phyloP scores from a whole-genome alignment of 1,140 invertebrate genomes.

The Leptopilina clavipes region DNA sequence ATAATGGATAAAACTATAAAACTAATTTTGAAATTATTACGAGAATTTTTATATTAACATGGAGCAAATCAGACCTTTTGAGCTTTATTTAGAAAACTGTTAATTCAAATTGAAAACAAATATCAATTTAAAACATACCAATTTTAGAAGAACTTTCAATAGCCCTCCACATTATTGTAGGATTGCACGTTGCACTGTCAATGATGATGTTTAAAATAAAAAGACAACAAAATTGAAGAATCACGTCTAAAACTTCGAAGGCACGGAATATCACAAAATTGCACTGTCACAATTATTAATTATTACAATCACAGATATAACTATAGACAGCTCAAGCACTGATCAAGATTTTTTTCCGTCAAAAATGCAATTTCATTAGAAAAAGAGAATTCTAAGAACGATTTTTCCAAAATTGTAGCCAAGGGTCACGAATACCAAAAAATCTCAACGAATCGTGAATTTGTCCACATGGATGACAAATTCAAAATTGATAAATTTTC shows the following conservation, averaged over 20 bases:
- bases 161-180: not conserved
- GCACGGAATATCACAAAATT: not conserved
- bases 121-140: not conserved
- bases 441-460: not conserved
- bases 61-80: too few relatives aligned
- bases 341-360: not conserved
- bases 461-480: not conserved
- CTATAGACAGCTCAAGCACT: too few relatives aligned
- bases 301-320: too few relatives aligned
- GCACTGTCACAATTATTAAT: not conserved
- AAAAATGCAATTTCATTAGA: not conserved
- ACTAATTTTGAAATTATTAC: too few relatives aligned
- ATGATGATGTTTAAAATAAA: not conserved
- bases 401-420: not conserved
- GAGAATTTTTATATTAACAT: too few relatives aligned
- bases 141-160: not conserved
- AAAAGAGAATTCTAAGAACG: not conserved
- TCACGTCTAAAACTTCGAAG: not conserved
- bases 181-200: not conserved
- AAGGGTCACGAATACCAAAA: constrained; percentile 5
- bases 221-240: not conserved
- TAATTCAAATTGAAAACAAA: too few relatives aligned
- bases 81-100: too few relatives aligned
- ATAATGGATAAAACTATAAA: too few relatives aligned
- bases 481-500: not conserved